Base-by-base conservation (phyloP, 2,888 invertebrate genomes). In the Diadromus collaris region DNA sequence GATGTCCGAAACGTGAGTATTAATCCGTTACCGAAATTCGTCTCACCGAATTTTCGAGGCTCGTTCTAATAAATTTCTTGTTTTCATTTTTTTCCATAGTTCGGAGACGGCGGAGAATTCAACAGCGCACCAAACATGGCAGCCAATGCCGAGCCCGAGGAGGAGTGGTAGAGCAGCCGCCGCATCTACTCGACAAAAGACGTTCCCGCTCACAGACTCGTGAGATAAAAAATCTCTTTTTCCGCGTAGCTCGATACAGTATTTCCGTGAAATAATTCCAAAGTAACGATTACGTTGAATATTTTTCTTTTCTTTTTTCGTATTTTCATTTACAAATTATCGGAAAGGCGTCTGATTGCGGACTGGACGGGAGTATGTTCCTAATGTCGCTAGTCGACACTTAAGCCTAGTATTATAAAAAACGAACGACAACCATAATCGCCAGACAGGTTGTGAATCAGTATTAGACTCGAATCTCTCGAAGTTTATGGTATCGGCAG, bases 1-100 rank as follows among this genome's bases (percentile, higher is more conserved):
- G 97, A 97, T 91, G 93, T 96, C 69, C 86, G 93, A 85, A 92
- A 93, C 86, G 95, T 95, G 88, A 93, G 93, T 92, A 71, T 61
- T 16, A 13, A 7, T n/a, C 19, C n/a, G 2, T 48, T 29, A 29
- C 19, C 6, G 7, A 6, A 19, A 41, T 0, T 4, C 13, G 38
- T 41, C 4, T 16, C 16, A 16, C 38, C 38, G 16, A 41, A 41
- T 41, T 41, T 16, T 6, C 16, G 16, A 16, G 4, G 16, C 24
- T 21, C 6, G 27, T 51, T 54, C 46, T 38, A 46, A 51, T 58
- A 24, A 48, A 27, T 48, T 29, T 46, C 24, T 21, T 24, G 13
- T 27, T 58, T 13, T n/a, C 32, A 41, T 54, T 38, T 34, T 72
- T 65, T 68, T 46, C 41, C 46, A 19, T 67, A 87, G 86, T 79